These are phyloP conservation scores for Ptychochromis oligacanthus DNA, from an alignment of 2,113 vertebrate genomes.

Conservation along the genomic window DNA sequence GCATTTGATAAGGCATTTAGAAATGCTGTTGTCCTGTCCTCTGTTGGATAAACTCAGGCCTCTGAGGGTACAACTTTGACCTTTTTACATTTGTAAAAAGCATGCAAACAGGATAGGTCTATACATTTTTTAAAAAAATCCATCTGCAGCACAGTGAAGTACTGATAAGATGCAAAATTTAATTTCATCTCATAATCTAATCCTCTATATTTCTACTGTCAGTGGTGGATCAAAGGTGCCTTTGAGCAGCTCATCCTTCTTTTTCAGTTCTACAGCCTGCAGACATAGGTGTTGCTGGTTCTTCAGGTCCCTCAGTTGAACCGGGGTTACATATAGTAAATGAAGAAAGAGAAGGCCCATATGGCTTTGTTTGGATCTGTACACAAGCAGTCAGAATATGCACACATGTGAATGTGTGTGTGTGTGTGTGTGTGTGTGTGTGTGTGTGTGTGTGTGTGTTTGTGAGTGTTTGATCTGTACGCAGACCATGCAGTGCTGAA, in stretches of 20 bases:
- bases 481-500: constrained; percentile 59
- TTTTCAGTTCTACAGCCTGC: constrained; percentile 19
- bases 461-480: constrained; percentile 49
- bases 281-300: constrained; percentile 43
- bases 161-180: constrained; percentile 37
- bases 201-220: constrained; percentile 14
- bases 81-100: constrained; percentile 39
- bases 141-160: constrained; percentile 21
- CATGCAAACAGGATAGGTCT: constrained; percentile 14
- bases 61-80: constrained; percentile 24
- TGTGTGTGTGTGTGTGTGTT: constrained; percentile 7
- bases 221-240: constrained; percentile 27
- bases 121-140: neutral
- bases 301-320: constrained; percentile 58
- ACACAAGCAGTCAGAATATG: constrained; percentile 36
- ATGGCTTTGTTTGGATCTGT: constrained; percentile 67
- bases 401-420: neutral
- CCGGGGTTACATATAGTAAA: constrained; percentile 50
- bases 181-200: constrained; percentile 51
- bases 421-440: constrained; percentile 3
- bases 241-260: constrained; percentile 20
- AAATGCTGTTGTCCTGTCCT: constrained; percentile 27
- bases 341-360: constrained; percentile 56
- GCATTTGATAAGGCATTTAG: constrained; percentile 25
- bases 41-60: constrained; percentile 41